Percentiles rank a stretch among this genome's conserved stretches.
Conservation (phyloP, 2,888 invertebrate species). For the Theodoxus fluviatilis region DNA sequence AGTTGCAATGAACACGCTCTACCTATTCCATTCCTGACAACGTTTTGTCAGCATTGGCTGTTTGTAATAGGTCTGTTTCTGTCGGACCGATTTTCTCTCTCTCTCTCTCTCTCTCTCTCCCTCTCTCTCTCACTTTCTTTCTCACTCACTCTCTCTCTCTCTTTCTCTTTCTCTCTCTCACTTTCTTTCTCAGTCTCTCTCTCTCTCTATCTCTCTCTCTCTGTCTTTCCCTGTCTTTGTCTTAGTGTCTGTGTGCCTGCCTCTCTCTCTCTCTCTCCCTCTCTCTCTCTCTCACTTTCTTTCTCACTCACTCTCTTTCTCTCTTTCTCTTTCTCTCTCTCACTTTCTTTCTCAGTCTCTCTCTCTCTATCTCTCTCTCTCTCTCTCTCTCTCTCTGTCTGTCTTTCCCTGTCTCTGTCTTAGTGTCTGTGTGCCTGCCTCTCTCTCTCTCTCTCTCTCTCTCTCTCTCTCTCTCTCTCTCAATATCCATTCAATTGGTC, state of each 20-base stretch:
- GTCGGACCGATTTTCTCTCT: background rate
- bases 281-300: conserved; percentile 17
- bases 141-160: conserved; percentile 16
- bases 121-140: conserved; percentile 9
- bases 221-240: conserved; percentile 3
- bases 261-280: conserved; percentile 24
- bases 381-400: background rate
- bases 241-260: conserved; percentile 5
- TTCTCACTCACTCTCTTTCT: conserved; percentile 19
- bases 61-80: too few species aligned
- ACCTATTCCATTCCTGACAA: too few species aligned
- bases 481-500: too few species aligned
- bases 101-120: background rate
- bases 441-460: conserved; percentile 19
- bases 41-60: too few species aligned
- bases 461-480: too few species aligned
- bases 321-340: conserved; percentile 23
- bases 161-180: conserved; percentile 23
- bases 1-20: too few species aligned
- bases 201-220: conserved; percentile 13
- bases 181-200: background rate
- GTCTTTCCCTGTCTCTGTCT: background rate
- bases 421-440: background rate
- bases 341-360: background rate
- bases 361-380: background rate